phyloP scores from a whole-genome alignment of 2,888 invertebrate species.

The Steinernema carpocapsae region DNA sequence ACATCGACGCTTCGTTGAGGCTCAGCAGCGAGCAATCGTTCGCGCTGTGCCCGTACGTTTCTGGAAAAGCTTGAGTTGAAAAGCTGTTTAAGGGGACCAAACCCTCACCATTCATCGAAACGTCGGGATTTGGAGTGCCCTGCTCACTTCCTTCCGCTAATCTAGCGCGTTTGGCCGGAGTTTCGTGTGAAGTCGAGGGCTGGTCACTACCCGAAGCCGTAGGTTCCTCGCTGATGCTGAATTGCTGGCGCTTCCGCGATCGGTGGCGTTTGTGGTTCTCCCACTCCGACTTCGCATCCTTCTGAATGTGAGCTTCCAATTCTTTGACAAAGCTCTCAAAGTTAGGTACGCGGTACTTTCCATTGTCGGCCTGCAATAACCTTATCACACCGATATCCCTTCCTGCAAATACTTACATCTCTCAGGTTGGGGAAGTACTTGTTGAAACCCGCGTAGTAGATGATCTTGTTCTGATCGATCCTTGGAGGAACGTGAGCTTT shows the following conservation, averaged over 20 bases:
- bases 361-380: background rate
- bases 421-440: background rate
- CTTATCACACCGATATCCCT: background rate
- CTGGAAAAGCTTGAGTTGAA: background rate
- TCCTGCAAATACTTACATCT: background rate
- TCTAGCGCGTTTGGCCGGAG: too few species aligned
- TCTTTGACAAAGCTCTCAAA: constrained; percentile 5
- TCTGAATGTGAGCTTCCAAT: background rate
- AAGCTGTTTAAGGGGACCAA: too few species aligned
- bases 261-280: background rate
- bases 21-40: constrained; percentile 1
- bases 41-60: background rate
- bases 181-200: background rate
- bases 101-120: too few species aligned
- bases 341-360: background rate
- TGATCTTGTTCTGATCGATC: background rate
- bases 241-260: background rate
- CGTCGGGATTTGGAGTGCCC: too few species aligned
- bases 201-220: background rate
- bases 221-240: background rate
- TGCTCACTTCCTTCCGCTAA: too few species aligned
- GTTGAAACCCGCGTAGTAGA: constrained; percentile 22
- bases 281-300: background rate
- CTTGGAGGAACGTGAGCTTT: background rate
- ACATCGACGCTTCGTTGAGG: constrained; percentile 20